Base-by-base conservation (phyloP, 1,140 invertebrate species). In the Nylanderia fulva region DNA sequence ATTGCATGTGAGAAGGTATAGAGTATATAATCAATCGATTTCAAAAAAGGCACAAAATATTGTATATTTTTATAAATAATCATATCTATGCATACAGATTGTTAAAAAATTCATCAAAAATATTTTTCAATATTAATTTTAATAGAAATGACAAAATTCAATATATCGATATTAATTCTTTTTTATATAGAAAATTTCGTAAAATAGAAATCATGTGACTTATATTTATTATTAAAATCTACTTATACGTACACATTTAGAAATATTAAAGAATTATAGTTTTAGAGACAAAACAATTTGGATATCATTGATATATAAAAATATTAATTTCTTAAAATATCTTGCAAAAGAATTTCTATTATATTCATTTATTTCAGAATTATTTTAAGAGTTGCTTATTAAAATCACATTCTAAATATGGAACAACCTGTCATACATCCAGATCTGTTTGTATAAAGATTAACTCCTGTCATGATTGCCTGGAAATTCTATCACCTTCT, bases 91-190 rank as follows among this genome's bases (percentile, higher is more conserved):
- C 13, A 24, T 1, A 29, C 0, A 52, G 21, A 4, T 15, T 3
- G 5, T 54, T 21, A 0, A 2, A 33, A 21, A 71, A 54, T 1
- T 0, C 7, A 15, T 33, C 4, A 13, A 21, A 21, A 71, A 54
- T 4, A 0, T 13, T 52, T 63, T n/a, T 63, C 8, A 68, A 68
- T 48, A 15, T 68, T 27, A 71, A 71, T 52, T 71, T 71, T 71
- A 54, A 66, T 1, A 45, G 6, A 66, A 69, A 21, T n/a, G 3
- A 52, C 15, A 5, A 0, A 54, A 54, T 71, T 2, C 45, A 6
- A 48, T 48, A 18, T 48, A 15, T 42, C 9, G 15, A 3, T 18
- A 15, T 6, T 18, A 48, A 48, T 18, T 15, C 4, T 48, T 48
- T 48, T 48, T 48, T 5, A 48, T 5, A 48, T 45, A 48, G 15